Evolutionary conservation across 1,140 invertebrate species (phyloP), one percentile per base, ranked within the genome.

Genomic region (Papilio xuthus): DNA sequence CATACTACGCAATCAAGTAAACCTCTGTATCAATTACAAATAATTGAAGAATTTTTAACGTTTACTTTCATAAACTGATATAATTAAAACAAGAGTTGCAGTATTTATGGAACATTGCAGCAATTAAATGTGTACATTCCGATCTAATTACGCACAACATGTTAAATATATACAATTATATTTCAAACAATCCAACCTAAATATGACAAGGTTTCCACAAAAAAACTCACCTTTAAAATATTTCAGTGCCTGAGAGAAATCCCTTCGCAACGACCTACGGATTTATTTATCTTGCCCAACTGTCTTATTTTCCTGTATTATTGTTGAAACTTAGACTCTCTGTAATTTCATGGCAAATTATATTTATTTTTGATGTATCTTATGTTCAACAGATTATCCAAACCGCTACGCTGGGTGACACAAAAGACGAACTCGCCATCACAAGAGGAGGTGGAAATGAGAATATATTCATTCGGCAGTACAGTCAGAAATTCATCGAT

Each of bases 401-500:
- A 93, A 81, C 91, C 91, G 8, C 77, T 92, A 42, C 89, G 91
- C 10, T 92, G 90, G 90, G 90, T 85, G 8, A 84, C 90, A 4
- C 91, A 93, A 77, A 93, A 91, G 83, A 91, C 87, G 0, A 88
- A 84, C 76, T 90, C 88, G 9, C 87, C 91, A n/a, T 90, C 91
- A 13, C 70, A 78, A 18, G 91, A 93, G 82, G 91, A 93, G 80
- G 74, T 89, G 9, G 87, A 91, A 81, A 84, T 93, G 63, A 86
- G 88, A 78, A 85, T 90, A 2, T 86, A 92, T 71, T 92, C 90
- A 0, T 93, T 90, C 28, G 86, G 89, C 8, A 91, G 87, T 77
- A 73, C 78, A 32, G 79, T 78, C 2, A 79, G 78, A 42, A 78
- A 81, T 42, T 20, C 74, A 42, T 80, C 80, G 2, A 71, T 78